These are phyloP conservation scores for Lamprologus sp. DNA, from an alignment of 2,113 vertebrate genomes.

Conservation along the genomic window DNA sequence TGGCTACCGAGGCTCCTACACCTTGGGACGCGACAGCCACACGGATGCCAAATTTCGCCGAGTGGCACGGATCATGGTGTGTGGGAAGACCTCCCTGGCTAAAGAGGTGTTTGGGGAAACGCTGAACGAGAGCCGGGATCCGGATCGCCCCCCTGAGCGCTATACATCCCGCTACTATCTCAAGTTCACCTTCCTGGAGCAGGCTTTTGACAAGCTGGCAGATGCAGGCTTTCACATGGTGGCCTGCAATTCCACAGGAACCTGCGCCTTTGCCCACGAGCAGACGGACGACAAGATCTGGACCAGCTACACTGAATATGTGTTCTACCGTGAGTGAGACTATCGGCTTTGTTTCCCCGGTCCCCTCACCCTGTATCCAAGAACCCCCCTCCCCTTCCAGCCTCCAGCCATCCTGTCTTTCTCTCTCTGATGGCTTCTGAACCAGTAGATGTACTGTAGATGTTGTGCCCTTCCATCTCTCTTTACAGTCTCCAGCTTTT, in stretches of 20 bases:
- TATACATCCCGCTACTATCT: slow-evolving; percentile 94
- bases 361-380: slow-evolving; percentile 34
- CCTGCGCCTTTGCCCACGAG: slow-evolving; percentile 88
- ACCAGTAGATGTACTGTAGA: slow-evolving; percentile 59
- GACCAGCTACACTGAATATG: slow-evolving; percentile 98
- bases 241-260: slow-evolving; percentile 90
- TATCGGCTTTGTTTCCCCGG: slow-evolving; percentile 37
- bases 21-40: slow-evolving; percentile 86
- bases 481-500: slow-evolving; percentile 39
- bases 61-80: slow-evolving; percentile 92
- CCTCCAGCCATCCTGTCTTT: slow-evolving; percentile 39
- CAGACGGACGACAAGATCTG: slow-evolving; percentile 96
- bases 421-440: slow-evolving; percentile 32
- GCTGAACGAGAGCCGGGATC: slow-evolving; percentile 90
- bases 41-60: slow-evolving; percentile 89
- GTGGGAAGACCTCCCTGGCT: slow-evolving; percentile 87
- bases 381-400: slow-evolving; percentile 2
- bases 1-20: slow-evolving; percentile 89
- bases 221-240: slow-evolving; percentile 93
- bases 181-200: slow-evolving; percentile 93
- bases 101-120: slow-evolving; percentile 96
- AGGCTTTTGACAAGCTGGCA: slow-evolving; percentile 91
- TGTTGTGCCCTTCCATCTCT: slow-evolving; percentile 43
- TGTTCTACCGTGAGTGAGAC: slow-evolving; percentile 95
- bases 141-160: slow-evolving; percentile 83